These are phyloP conservation scores for Caloenas nicobarica DNA, from an alignment of 2,113 vertebrate genomes.

Conservation along the genomic window DNA sequence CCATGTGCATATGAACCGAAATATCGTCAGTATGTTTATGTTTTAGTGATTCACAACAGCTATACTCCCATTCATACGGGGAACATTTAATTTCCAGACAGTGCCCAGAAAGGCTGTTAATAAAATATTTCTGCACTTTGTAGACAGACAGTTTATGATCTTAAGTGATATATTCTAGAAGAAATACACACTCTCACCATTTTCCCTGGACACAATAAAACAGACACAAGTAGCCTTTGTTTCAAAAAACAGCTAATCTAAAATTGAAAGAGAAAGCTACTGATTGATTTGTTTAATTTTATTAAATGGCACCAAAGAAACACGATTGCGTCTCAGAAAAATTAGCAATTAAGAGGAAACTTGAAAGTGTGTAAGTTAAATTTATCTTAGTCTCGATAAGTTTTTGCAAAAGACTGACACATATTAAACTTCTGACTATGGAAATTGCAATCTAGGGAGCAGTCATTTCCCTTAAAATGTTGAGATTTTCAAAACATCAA, in stretches of 20 bases:
- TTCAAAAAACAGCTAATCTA: slow-evolving; percentile 36
- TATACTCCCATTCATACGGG: slow-evolving; percentile 39
- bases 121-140: slow-evolving; percentile 58
- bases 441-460: slow-evolving; percentile 26
- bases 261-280: slow-evolving; percentile 57
- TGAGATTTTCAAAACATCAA: background rate
- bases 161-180: slow-evolving; percentile 20
- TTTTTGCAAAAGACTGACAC: slow-evolving; percentile 9
- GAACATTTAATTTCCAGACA: slow-evolving; percentile 47
- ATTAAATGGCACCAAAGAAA: slow-evolving; percentile 68
- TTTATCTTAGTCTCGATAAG: slow-evolving; percentile 15
- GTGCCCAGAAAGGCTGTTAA: slow-evolving; percentile 32
- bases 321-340: slow-evolving; percentile 27
- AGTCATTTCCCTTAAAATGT: background rate
- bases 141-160: slow-evolving; percentile 29
- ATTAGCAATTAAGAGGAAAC: slow-evolving; percentile 39
- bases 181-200: background rate
- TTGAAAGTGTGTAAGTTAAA: slow-evolving; percentile 11
- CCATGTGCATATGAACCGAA: slow-evolving; percentile 13
- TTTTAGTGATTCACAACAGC: slow-evolving; percentile 54
- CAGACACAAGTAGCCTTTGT: background rate
- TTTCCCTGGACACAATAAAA: slow-evolving; percentile 17
- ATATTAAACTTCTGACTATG: background rate
- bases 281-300: slow-evolving; percentile 80
- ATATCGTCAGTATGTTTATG: slow-evolving; percentile 42